Evolutionary conservation across 2,888 invertebrate genomes (phyloP).

Genomic region (Tetheella fluctuosa): DNA sequence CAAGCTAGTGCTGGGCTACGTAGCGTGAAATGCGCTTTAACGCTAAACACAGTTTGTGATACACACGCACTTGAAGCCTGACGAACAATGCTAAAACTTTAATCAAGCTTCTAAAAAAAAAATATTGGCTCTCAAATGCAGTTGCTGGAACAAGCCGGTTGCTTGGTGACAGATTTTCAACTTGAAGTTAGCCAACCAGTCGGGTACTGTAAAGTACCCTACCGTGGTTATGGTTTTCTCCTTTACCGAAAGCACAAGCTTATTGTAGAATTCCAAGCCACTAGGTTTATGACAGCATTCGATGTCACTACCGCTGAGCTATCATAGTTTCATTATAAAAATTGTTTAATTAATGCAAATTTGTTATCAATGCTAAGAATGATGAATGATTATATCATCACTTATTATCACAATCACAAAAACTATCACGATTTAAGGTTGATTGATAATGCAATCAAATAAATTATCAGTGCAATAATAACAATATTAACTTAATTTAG

Average conservation of each 20-base stretch:
- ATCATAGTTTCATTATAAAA: too few species aligned
- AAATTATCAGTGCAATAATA: not conserved
- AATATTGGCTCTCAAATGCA: not conserved
- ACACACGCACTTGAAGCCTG: constrained; percentile 15
- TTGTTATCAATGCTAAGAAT: not conserved
- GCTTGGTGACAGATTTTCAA: too few species aligned
- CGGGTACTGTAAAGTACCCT: too few species aligned
- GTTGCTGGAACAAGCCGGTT: too few species aligned
- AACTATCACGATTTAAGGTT: not conserved
- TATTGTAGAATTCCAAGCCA: too few species aligned
- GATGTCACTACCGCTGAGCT: too few species aligned
- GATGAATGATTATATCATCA: not conserved
- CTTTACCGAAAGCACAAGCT: too few species aligned
- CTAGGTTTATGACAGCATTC: too few species aligned
- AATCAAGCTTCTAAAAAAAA: not conserved
- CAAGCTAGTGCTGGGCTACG: constrained; percentile 35
- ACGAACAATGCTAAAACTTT: not conserved
- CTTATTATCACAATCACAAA: not conserved
- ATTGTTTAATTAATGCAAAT: too few species aligned
- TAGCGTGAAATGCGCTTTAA: constrained; percentile 47
- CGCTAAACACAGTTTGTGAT: constrained; percentile 18
- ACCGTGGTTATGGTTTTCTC: too few species aligned
- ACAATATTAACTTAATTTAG: not conserved
- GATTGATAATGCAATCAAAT: not conserved
- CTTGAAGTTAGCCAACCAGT: too few species aligned